Percentiles rank a stretch among this genome's conserved stretches.
Evolutionary conservation across 2,888 invertebrate genomes (phyloP).

Genomic region (Ferrisia virgata): DNA sequence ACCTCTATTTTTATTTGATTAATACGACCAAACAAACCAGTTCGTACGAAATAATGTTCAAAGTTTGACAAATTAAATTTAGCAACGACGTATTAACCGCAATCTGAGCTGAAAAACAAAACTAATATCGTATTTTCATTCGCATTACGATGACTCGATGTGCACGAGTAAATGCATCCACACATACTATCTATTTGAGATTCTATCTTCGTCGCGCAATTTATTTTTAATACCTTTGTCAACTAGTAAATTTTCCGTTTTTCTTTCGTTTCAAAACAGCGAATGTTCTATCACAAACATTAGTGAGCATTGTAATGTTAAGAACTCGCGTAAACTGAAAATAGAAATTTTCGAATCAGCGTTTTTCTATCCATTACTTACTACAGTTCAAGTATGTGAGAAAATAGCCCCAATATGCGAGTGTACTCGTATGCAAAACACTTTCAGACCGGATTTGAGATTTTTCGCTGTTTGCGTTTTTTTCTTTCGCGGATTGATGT

Average conservation of each 20-base stretch:
- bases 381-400: neutral
- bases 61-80: neutral
- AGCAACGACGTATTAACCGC: neutral
- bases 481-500: neutral
- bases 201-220: neutral
- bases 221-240: conserved; percentile 20
- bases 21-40: no score
- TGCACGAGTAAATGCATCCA: neutral
- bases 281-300: neutral
- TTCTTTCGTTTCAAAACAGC: neutral
- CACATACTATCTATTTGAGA: neutral
- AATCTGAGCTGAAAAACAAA: neutral
- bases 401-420: neutral
- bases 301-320: neutral
- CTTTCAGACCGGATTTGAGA: neutral
- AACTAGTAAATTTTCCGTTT: neutral
- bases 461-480: neutral
- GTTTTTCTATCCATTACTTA: neutral
- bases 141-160: neutral
- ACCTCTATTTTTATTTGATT: no score
- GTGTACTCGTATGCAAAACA: no score
- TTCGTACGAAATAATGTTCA: no score
- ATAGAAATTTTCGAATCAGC: neutral
- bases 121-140: neutral
- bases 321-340: neutral